These are phyloP conservation scores for Peromyscus polionotus DNA, from an alignment of 2,113 vertebrate species.

Conservation along the genomic window DNA sequence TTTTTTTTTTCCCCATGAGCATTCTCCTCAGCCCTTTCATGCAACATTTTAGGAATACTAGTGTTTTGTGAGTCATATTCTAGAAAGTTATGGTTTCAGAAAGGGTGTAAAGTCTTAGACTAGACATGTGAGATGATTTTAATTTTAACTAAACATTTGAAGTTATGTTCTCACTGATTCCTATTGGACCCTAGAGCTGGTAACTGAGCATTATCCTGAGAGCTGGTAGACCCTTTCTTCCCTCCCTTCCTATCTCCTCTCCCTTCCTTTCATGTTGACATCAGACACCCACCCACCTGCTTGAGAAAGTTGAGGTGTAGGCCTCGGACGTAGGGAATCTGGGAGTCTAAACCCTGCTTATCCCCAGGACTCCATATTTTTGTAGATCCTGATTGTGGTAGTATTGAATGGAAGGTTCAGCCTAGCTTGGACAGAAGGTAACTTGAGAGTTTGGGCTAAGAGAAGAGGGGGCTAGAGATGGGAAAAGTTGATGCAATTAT, in stretches of 20 bases:
- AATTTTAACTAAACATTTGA: conserved; percentile 32
- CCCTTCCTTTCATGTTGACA: not conserved
- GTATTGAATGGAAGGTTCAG: conserved; percentile 62
- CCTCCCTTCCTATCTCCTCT: not conserved
- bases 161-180: conserved; percentile 22
- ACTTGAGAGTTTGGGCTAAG: conserved; percentile 64
- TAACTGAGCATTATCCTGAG: not conserved
- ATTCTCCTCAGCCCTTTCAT: not conserved
- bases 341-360: not conserved
- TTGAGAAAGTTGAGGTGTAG: not conserved
- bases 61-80: conserved; percentile 39
- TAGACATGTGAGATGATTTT: conserved; percentile 26
- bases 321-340: not conserved
- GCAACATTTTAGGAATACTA: conserved; percentile 22
- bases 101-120: not conserved
- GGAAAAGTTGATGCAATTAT: conserved; percentile 80
- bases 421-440: conserved; percentile 72
- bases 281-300: not conserved
- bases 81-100: conserved; percentile 53
- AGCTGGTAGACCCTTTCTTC: not conserved
- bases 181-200: not conserved
- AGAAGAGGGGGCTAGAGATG: conserved; percentile 69
- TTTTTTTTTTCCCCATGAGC: not conserved
- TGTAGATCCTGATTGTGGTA: conserved; percentile 46
- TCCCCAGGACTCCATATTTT: conserved; percentile 63